Conservation (phyloP, 2,113 vertebrate species). For the Xiphias gladius region DNA sequence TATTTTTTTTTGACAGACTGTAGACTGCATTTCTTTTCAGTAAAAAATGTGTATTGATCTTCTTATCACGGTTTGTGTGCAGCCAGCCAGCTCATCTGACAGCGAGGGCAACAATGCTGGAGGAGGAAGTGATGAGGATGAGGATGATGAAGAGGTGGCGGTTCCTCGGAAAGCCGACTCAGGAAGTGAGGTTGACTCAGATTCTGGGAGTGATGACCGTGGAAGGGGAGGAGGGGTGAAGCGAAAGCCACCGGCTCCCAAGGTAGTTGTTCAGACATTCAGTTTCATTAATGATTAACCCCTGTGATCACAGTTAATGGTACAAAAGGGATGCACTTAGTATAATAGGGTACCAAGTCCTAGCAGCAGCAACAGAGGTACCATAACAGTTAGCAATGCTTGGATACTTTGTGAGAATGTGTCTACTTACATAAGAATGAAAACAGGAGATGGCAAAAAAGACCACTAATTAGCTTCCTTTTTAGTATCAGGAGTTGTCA, state of each 20-base stretch:
- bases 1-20: background rate
- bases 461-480: background rate
- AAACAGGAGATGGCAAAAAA: background rate
- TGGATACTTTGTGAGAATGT: background rate
- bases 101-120: conserved; percentile 89
- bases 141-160: conserved; percentile 79
- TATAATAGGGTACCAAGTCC: background rate
- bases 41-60: background rate
- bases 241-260: conserved; percentile 79
- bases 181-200: conserved; percentile 88
- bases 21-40: background rate
- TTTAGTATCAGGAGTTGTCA: background rate
- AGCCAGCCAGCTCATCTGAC: conserved; percentile 94
- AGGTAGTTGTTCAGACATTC: conserved; percentile 67
- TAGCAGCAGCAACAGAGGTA: rapidly evolving
- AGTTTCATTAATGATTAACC: background rate
- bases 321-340: background rate
- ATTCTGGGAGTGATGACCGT: conserved; percentile 89
- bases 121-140: conserved; percentile 81
- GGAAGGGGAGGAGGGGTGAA: conserved; percentile 82
- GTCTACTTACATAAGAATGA: background rate
- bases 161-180: conserved; percentile 83
- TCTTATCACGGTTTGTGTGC: conserved; percentile 2
- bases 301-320: background rate
- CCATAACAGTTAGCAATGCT: background rate